Conservation (phyloP, 2,113 vertebrate species). For the Hypocryptadius cinnamomeus region DNA sequence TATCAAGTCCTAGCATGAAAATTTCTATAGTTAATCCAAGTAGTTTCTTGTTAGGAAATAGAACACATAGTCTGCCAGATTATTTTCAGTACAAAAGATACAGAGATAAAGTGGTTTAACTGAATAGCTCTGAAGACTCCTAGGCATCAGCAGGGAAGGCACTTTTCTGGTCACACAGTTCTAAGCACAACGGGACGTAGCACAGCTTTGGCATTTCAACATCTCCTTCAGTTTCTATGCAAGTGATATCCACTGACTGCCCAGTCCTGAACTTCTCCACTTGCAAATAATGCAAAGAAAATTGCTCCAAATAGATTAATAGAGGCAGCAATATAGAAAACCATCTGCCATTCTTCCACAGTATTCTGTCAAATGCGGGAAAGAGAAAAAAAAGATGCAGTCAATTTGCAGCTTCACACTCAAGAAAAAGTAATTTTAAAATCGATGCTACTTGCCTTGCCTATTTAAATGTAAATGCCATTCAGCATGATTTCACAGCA, state of each 20-base stretch:
- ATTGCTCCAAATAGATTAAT: constrained; percentile 88
- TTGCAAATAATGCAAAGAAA: constrained; percentile 82
- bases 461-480: background rate
- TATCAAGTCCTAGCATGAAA: constrained; percentile 20
- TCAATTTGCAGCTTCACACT: background rate
- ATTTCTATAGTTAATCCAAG: background rate
- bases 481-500: background rate
- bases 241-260: constrained; percentile 71
- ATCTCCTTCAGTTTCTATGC: constrained; percentile 64
- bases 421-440: background rate
- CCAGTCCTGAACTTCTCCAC: constrained; percentile 88
- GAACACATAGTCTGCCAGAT: background rate
- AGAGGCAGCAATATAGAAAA: constrained; percentile 91
- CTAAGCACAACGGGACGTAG: background rate
- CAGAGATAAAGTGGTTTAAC: constrained; percentile 13
- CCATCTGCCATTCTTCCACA: constrained; percentile 85
- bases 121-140: constrained; percentile 11
- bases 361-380: constrained; percentile 78
- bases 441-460: rapidly evolving
- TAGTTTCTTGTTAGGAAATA: constrained; percentile 22
- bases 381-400: background rate
- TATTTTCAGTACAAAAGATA: constrained; percentile 30
- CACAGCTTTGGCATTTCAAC: constrained; percentile 5
- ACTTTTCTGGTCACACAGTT: constrained; percentile 59
- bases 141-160: constrained; percentile 60